phyloP scores from a whole-genome alignment of 2,113 vertebrate genomes.

The Seriola rivoliana region DNA sequence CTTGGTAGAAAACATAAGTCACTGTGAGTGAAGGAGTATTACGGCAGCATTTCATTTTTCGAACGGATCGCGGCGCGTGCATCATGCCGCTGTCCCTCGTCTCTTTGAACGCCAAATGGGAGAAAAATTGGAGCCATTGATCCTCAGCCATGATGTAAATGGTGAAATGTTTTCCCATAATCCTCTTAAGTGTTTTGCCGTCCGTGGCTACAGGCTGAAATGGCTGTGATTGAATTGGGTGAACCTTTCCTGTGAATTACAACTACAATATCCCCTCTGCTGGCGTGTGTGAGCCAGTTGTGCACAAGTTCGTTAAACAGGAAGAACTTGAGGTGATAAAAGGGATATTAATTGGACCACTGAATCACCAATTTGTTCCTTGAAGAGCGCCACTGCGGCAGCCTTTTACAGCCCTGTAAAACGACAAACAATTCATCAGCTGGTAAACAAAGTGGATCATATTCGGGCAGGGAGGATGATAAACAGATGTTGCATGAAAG shows the following conservation, averaged over 20 bases:
- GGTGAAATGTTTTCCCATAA: slow-evolving; percentile 80
- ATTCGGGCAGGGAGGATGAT: not conserved
- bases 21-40: slow-evolving; percentile 44
- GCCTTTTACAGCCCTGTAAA: slow-evolving; percentile 63
- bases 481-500: slow-evolving; percentile 50
- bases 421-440: slow-evolving; percentile 71
- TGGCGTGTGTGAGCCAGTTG: not conserved
- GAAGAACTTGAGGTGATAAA: slow-evolving; percentile 61
- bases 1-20: slow-evolving; percentile 20
- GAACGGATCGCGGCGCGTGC: not conserved
- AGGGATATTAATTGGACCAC: slow-evolving; percentile 72
- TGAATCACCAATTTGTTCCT: slow-evolving; percentile 76
- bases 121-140: slow-evolving; percentile 77
- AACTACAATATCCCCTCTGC: slow-evolving; percentile 67
- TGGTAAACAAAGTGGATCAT: slow-evolving; percentile 67
- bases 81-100: slow-evolving; percentile 23
- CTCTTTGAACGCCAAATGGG: slow-evolving; percentile 48
- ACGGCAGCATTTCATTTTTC: slow-evolving; percentile 73
- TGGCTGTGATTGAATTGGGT: slow-evolving; percentile 77
- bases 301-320: slow-evolving; percentile 7
- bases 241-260: slow-evolving; percentile 75
- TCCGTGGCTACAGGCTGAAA: slow-evolving; percentile 55
- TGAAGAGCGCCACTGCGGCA: slow-evolving; percentile 19
- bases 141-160: slow-evolving; percentile 69
- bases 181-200: slow-evolving; percentile 71